A percentile compares a stretch with the other conserved stretches of the same genome.
These are phyloP conservation scores for Fragum whitleyi DNA, from an alignment of 2,888 invertebrate genomes.

Conservation along the genomic window DNA sequence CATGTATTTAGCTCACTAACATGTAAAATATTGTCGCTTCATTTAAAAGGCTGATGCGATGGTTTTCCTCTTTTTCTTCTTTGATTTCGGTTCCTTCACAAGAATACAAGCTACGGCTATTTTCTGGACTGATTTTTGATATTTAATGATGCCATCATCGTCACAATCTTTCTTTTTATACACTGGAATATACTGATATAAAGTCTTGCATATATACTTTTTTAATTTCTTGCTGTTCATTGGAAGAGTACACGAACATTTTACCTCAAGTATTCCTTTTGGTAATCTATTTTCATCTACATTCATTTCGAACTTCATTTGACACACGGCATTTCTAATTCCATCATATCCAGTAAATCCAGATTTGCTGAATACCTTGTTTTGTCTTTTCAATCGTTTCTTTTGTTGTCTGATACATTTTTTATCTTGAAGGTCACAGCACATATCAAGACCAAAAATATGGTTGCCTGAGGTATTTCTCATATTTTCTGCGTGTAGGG, in stretches of 20 bases:
- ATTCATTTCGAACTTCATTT: constrained; percentile 8
- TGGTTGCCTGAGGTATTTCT: neutral
- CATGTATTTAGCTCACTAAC: too few species aligned
- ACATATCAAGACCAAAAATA: neutral
- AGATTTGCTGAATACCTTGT: neutral
- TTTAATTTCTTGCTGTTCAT: neutral
- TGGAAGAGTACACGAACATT: constrained; percentile 12
- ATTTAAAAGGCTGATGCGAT: neutral
- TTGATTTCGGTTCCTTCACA: constrained; percentile 14
- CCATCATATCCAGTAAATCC: neutral
- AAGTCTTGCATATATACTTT: neutral
- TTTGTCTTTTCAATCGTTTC: neutral
- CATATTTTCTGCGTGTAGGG: neutral
- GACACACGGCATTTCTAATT: constrained; percentile 6
- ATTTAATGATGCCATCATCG: neutral
- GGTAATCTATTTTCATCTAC: constrained; percentile 15
- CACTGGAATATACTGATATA: constrained; percentile 11
- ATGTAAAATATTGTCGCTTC: too few species aligned
- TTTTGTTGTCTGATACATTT: neutral
- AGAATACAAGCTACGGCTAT: constrained; percentile 7
- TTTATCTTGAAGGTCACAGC: neutral
- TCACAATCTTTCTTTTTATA: neutral
- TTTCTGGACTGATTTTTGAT: neutral
- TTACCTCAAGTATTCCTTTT: neutral
- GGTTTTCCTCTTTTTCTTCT: neutral